phyloP scores from a whole-genome alignment of 2,113 vertebrate genomes.

The Pagrus major region DNA sequence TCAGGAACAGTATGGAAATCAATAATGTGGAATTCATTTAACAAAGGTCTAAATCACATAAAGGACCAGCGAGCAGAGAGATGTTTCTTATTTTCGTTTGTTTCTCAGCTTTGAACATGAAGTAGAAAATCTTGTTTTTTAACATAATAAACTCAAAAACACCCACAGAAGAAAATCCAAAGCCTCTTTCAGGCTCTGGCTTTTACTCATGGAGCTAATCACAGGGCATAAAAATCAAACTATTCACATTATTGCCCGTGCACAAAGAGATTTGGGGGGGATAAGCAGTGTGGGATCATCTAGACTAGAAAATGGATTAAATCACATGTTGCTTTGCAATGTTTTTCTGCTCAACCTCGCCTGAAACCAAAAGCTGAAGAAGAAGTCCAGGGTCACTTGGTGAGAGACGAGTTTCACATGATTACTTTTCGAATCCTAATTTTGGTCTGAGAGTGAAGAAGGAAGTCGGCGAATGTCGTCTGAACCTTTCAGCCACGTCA shows the following conservation, averaged over 20 bases:
- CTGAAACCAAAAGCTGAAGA: neutral
- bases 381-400: neutral
- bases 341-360: neutral
- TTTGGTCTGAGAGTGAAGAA: no score
- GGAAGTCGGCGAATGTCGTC: no score
- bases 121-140: conserved; percentile 22
- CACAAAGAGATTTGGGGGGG: conserved; percentile 49
- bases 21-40: neutral
- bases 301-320: conserved; percentile 26
- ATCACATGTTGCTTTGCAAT: conserved; percentile 26
- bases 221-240: conserved; percentile 33
- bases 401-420: neutral
- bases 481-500: no score
- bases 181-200: conserved; percentile 37
- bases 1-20: neutral
- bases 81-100: neutral
- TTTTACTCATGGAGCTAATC: conserved; percentile 45
- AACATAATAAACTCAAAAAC: neutral
- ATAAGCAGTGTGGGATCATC: conserved; percentile 46
- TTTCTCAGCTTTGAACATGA: neutral
- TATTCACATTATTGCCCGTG: conserved; percentile 41
- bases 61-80: neutral
- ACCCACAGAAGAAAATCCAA: conserved; percentile 24
- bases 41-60: neutral
- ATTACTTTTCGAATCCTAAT: no score